Base-by-base conservation (phyloP, 2,113 vertebrate genomes). In the Clarias magur region DNA sequence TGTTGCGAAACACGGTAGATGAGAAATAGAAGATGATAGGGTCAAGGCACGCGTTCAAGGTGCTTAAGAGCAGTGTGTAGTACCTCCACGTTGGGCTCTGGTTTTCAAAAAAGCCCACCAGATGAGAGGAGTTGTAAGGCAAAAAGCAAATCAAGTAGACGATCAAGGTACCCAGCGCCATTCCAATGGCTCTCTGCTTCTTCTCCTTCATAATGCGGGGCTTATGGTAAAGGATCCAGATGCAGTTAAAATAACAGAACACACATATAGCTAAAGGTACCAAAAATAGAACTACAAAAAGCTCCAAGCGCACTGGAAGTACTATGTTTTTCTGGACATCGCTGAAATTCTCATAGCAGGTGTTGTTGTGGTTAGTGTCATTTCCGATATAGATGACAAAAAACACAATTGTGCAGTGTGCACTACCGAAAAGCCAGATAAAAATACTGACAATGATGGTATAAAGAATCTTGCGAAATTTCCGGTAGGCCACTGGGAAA, bases 61-160 rank as follows among this genome's bases (percentile, higher is more conserved):
- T 48, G 48, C 48, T 48, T 48, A 48, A 48, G 48, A 48, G 48
- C 48, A 48, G 48, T 7, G 48, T 48, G 48, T 48, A 48, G 48
- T 48, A 48, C 48, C 48, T 92, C 96, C 96, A 97, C 0, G 1
- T 0, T 0, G 94, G 94, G 70, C 94, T 96, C 0, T 81, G 0
- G 0, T 23, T 27, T 59, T 65, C 48, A 0, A 94, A 0, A 65
- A 91, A 97, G 54, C 96, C 95, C 70, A 96, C 17, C 1, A 96
- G 0, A 1, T 97, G 96, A 21, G 96, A 95, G 1, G 90, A 0
- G n/a, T 95, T 96, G 73, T 92, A 96, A 0, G 96, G 96, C 13
- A 96, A 21, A 86, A 96, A 95, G 84, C 95, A 96, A 63, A 97
- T 17, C 0, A 96, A 87, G 34, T 96, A 97, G 25, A 96, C 94